Conservation (phyloP, 1,140 invertebrate species). For the Lepidurus arcticus region DNA sequence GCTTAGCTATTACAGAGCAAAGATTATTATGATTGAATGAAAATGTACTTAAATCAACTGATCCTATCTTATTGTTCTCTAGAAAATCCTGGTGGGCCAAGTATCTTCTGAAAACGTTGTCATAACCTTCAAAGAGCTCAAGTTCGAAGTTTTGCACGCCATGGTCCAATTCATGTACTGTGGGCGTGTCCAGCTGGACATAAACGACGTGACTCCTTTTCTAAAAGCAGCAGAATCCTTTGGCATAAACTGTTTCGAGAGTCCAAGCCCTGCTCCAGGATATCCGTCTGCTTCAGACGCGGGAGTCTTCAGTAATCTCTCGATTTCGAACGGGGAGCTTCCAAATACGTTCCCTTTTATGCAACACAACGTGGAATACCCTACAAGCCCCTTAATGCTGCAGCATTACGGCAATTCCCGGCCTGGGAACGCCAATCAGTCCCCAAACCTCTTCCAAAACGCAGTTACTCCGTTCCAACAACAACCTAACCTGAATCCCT, state of each 20-base stretch:
- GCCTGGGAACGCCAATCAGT: neutral
- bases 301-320: neutral
- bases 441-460: neutral
- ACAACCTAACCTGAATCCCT: neutral
- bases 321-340: neutral
- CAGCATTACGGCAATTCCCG: neutral
- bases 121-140: conserved; percentile 87
- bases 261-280: neutral
- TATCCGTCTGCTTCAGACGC: neutral
- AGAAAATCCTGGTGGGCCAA: conserved; percentile 31
- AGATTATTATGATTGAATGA: neutral
- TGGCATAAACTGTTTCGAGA: neutral
- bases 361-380: neutral
- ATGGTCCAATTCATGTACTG: conserved; percentile 93
- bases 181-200: conserved; percentile 23
- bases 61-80: neutral
- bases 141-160: conserved; percentile 78
- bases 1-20: neutral
- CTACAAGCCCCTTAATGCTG: neutral
- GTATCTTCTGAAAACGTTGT: conserved; percentile 78
- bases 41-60: neutral
- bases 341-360: neutral
- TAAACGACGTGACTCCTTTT: neutral
- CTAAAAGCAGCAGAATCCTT: neutral
- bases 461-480: neutral